Evolutionary conservation across 2,113 vertebrate genomes (phyloP).

Genomic region (Ibidorhyncha struthersii): DNA sequence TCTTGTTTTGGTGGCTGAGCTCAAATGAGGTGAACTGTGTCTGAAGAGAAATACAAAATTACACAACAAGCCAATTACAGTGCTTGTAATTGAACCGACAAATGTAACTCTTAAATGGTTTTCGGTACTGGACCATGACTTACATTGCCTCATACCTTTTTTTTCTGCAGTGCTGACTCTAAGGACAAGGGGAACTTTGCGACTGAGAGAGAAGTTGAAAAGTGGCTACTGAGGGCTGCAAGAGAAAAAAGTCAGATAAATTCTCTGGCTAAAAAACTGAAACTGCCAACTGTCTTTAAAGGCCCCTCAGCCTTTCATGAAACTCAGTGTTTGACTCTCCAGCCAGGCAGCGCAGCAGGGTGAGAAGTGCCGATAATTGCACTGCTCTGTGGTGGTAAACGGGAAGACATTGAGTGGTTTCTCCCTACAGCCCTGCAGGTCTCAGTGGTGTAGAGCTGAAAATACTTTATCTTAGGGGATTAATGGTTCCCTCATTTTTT

Average conservation of each 20-base stretch:
- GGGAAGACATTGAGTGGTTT: not conserved
- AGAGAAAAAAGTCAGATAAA: not conserved
- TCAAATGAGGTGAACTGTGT: not conserved
- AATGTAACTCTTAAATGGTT: not conserved
- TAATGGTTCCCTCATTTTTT: constrained; percentile 42
- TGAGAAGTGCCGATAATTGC: not conserved
- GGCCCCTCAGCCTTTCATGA: not conserved
- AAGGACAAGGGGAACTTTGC: not conserved
- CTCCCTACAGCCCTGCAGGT: not conserved
- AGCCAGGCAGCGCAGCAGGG: not conserved
- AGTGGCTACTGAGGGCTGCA: not conserved
- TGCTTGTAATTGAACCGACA: not conserved
- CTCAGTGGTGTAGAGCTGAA: not conserved
- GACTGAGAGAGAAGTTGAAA: not conserved
- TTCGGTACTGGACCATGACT: not conserved
- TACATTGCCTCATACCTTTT: not conserved
- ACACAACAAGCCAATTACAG: not conserved
- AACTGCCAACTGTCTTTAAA: not conserved
- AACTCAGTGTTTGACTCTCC: not conserved
- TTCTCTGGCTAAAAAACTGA: not conserved
- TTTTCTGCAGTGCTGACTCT: not conserved
- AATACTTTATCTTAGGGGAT: not conserved
- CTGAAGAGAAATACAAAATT: not conserved
- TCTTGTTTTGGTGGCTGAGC: not conserved
- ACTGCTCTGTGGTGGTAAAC: not conserved